These are phyloP conservation scores for Nothura maculosa DNA, from an alignment of 2,797 vertebrate species.

Conservation along the genomic window DNA sequence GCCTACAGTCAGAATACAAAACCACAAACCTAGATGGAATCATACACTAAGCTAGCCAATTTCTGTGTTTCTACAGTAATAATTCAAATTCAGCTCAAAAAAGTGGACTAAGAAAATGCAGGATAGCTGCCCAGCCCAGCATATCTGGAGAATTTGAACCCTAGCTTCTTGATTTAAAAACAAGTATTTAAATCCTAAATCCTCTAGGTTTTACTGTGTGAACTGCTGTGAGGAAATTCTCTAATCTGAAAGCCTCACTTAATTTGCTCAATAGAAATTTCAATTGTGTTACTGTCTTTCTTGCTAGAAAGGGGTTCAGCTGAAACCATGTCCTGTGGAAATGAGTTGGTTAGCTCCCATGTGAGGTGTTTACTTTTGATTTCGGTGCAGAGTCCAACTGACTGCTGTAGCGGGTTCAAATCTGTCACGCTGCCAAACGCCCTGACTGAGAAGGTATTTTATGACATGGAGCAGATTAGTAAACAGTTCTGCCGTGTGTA, in stretches of 20 bases:
- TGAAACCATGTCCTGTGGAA: not conserved
- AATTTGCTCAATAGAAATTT: constrained; percentile 9
- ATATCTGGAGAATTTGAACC: not conserved
- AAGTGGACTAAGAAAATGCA: not conserved
- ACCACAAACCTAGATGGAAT: not conserved
- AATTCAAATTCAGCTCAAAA: not conserved
- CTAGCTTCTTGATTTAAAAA: not conserved
- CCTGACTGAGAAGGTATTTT: constrained; percentile 34
- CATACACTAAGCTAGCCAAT: not conserved
- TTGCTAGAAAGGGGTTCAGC: not conserved
- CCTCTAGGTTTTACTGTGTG: not conserved
- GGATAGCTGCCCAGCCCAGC: not conserved
- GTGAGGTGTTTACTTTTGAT: constrained; percentile 26
- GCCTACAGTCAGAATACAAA: not conserved
- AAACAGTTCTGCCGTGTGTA: constrained; percentile 2
- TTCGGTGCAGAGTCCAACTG: constrained; percentile 18
- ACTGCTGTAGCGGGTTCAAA: constrained; percentile 19
- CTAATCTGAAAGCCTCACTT: not conserved
- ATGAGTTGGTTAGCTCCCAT: constrained; percentile 1
- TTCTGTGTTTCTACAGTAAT: not conserved
- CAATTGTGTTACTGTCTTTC: not conserved
- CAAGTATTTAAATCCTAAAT: not conserved
- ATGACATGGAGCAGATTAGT: constrained; percentile 22
- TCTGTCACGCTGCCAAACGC: constrained; percentile 33
- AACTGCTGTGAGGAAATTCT: not conserved